Conservation (phyloP, 2,113 vertebrate species). For the Oostethus manadensis region DNA sequence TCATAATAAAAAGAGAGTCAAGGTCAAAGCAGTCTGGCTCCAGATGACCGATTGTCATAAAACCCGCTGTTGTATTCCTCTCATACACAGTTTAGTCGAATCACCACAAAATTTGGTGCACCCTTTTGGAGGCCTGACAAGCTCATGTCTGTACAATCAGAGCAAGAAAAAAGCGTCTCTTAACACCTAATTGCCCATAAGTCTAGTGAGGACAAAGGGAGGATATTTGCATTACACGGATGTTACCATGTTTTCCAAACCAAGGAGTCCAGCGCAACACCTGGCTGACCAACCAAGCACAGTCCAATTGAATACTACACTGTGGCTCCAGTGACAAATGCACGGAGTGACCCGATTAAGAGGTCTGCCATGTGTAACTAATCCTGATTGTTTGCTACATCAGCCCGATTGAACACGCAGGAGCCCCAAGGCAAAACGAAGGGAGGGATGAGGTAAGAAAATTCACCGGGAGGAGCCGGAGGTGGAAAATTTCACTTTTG, state of each 20-base stretch:
- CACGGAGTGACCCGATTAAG: not conserved
- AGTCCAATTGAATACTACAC: not conserved
- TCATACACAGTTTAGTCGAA: not conserved
- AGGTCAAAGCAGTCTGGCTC: constrained; percentile 34
- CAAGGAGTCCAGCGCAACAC: not conserved
- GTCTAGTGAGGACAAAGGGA: too few relatives aligned
- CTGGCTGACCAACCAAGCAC: not conserved
- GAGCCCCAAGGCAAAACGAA: constrained; percentile 13
- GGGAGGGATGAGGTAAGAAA: constrained; percentile 3
- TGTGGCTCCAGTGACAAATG: not conserved
- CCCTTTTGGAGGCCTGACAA: too few relatives aligned
- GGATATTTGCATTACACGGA: too few relatives aligned
- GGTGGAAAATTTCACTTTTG: not conserved
- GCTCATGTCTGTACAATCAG: too few relatives aligned
- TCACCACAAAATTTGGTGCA: too few relatives aligned
- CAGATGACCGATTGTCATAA: constrained; percentile 40
- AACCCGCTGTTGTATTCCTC: constrained; percentile 36
- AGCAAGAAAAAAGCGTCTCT: too few relatives aligned
- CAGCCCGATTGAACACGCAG: constrained; percentile 14
- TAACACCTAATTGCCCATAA: too few relatives aligned
- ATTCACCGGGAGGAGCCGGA: not conserved
- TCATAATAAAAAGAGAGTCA: constrained; percentile 27
- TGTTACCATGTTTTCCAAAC: too few relatives aligned
- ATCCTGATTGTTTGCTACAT: constrained; percentile 11
- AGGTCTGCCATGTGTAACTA: not conserved